Conservation (phyloP, 2,797 vertebrate species). For the Leuciscus waleckii region DNA sequence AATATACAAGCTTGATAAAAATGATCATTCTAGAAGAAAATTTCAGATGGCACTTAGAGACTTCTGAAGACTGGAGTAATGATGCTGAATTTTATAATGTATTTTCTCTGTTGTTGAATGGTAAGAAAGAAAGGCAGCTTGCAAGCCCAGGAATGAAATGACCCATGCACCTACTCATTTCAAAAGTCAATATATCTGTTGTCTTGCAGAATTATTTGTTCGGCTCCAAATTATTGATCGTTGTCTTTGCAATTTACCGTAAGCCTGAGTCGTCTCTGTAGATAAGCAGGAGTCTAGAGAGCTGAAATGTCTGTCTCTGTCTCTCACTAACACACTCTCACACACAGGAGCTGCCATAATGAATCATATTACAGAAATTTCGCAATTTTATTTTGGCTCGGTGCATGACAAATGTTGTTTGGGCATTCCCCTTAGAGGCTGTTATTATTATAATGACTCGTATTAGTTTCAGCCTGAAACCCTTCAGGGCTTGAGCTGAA, state of each 20-base stretch:
- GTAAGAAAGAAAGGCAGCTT: neutral
- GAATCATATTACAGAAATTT: slow-evolving; percentile 38
- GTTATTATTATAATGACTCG: slow-evolving; percentile 52
- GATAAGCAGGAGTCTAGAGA: slow-evolving; percentile 34
- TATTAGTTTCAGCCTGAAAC: slow-evolving; percentile 27
- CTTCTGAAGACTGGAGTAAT: neutral
- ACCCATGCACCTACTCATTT: slow-evolving; percentile 17
- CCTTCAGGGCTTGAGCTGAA: slow-evolving; percentile 1
- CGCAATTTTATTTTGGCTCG: slow-evolving; percentile 39
- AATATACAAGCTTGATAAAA: too few relatives aligned
- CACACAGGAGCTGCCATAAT: slow-evolving; percentile 32
- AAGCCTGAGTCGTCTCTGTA: neutral
- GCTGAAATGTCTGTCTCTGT: slow-evolving; percentile 19
- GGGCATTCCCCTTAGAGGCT: slow-evolving; percentile 36
- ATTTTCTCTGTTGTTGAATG: neutral
- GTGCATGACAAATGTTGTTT: slow-evolving; percentile 47
- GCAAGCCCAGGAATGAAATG: neutral
- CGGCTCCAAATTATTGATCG: slow-evolving; percentile 33
- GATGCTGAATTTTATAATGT: neutral
- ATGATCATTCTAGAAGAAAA: too few relatives aligned
- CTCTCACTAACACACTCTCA: slow-evolving; percentile 31
- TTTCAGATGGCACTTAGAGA: too few relatives aligned
- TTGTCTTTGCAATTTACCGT: slow-evolving; percentile 21
- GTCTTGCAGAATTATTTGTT: slow-evolving; percentile 28
- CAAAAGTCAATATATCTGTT: slow-evolving; percentile 24